These are phyloP conservation scores for Leptatherina wallacei DNA, from an alignment of 2,797 vertebrate species.

Conservation along the genomic window DNA sequence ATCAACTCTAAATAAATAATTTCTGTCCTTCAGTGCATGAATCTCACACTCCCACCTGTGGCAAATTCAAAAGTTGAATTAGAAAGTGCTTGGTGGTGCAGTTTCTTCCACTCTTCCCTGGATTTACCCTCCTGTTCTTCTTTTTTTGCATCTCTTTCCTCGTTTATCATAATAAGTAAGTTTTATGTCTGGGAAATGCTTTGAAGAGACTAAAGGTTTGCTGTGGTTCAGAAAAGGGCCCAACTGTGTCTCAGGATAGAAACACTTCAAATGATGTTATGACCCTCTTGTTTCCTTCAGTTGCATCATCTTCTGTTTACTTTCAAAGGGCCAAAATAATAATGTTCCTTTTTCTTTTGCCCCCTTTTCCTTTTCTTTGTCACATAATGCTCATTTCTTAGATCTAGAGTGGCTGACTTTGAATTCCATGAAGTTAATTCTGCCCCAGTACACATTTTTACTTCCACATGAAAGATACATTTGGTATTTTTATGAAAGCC, in stretches of 20 bases:
- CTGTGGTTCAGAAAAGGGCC: conserved; percentile 24
- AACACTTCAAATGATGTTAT: conserved; percentile 42
- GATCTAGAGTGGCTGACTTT: background rate
- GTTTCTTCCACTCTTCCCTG: conserved; percentile 32
- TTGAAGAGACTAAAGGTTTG: conserved; percentile 46
- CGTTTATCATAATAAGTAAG: conserved; percentile 14
- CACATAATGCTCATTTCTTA: background rate
- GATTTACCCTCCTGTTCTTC: conserved; percentile 2
- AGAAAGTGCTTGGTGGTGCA: conserved; percentile 54
- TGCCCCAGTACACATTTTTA: too few relatives aligned
- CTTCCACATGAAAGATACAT: too few relatives aligned
- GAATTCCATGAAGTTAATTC: background rate
- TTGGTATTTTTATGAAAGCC: too few relatives aligned
- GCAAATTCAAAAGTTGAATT: conserved; percentile 57
- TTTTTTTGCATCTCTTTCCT: conserved; percentile 22
- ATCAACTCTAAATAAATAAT: conserved; percentile 79
- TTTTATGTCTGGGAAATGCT: conserved; percentile 24
- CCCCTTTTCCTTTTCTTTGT: background rate
- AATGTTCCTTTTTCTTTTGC: conserved; percentile 10
- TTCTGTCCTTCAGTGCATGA: conserved; percentile 69
- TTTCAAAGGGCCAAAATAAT: conserved; percentile 53
- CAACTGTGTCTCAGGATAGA: conserved; percentile 30
- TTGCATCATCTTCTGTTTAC: conserved; percentile 72
- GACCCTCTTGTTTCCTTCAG: conserved; percentile 58
- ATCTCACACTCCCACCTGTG: conserved; percentile 62